These are phyloP conservation scores for Dasysyrphus albostriatus DNA, from an alignment of 2,888 invertebrate species.

Conservation along the genomic window DNA sequence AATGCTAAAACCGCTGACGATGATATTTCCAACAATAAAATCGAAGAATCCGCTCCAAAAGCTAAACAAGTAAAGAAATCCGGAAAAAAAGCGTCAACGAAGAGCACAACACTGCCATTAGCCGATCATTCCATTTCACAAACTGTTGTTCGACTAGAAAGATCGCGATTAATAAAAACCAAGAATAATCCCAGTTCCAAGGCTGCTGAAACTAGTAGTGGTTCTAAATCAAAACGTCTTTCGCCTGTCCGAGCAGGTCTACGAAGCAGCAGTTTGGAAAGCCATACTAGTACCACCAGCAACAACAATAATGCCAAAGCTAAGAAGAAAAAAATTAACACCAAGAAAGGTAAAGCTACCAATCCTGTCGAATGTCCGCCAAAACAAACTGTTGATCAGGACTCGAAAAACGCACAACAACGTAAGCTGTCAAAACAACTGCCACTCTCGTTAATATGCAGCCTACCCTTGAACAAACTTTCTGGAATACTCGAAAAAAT, in stretches of 20 bases:
- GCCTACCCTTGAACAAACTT: conserved; percentile 82
- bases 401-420: conserved; percentile 40
- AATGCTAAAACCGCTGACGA: conserved; percentile 60
- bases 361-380: conserved; percentile 46
- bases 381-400: conserved; percentile 43
- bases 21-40: conserved; percentile 50
- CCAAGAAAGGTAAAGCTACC: conserved; percentile 39
- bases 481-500: conserved; percentile 81
- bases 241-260: conserved; percentile 72
- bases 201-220: conserved; percentile 31
- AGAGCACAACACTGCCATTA: conserved; percentile 70
- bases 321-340: conserved; percentile 61
- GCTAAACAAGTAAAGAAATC: conserved; percentile 54
- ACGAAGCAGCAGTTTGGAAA: conserved; percentile 77
- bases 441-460: conserved; percentile 79
- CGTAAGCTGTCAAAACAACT: conserved; percentile 52
- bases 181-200: conserved; percentile 51
- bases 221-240: conserved; percentile 44
- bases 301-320: conserved; percentile 73
- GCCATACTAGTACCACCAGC: conserved; percentile 73
- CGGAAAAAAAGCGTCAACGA: conserved; percentile 49
- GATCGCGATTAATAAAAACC: conserved; percentile 63
- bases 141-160: conserved; percentile 62
- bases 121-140: conserved; percentile 71
- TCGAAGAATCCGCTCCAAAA: conserved; percentile 54